A percentile compares a stretch with the other conserved stretches of the same genome.
phyloP scores from a whole-genome alignment of 35 echinoderm and acorn worm species.

The Apostichopus parvimensis region DNA sequence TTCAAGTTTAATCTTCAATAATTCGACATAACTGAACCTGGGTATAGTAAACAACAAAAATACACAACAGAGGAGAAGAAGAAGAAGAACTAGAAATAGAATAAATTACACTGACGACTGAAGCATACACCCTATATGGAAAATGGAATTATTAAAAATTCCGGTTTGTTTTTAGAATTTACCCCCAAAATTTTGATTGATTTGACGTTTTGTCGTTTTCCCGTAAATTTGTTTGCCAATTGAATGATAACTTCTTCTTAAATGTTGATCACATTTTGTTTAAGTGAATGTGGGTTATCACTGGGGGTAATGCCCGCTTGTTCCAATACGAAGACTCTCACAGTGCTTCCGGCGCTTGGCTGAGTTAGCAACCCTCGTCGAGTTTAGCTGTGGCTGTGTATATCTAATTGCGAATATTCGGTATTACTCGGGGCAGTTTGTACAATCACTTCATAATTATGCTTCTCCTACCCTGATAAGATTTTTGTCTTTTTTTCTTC shows the following conservation, averaged over 20 bases:
- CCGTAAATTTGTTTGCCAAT: slow-evolving; percentile 28
- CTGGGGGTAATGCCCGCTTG: slow-evolving; percentile 55
- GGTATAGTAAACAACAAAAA: not conserved
- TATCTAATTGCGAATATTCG: slow-evolving; percentile 61
- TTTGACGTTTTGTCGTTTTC: slow-evolving; percentile 52
- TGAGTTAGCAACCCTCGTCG: slow-evolving; percentile 42
- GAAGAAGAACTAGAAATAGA: too few relatives aligned
- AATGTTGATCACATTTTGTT: slow-evolving; percentile 51
- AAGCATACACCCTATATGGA: not conserved
- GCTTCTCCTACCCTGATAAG: slow-evolving; percentile 55
- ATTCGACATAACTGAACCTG: not conserved
- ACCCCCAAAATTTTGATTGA: slow-evolving; percentile 42
- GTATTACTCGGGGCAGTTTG: slow-evolving; percentile 52
- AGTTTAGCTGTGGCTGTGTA: slow-evolving; percentile 22
- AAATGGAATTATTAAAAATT: not conserved
- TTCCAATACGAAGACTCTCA: slow-evolving; percentile 29
- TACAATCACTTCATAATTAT: slow-evolving; percentile 64
- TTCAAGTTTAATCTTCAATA: not conserved
- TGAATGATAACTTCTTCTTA: slow-evolving; percentile 49
- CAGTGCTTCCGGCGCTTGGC: slow-evolving; percentile 11
- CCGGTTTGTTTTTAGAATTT: not conserved
- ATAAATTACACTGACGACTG: not conserved
- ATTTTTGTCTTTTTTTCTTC: slow-evolving; percentile 27
- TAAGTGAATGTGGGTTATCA: slow-evolving; percentile 50
- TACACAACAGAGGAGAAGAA: not conserved